Evolutionary conservation across 2,888 invertebrate species (phyloP), one percentile per base, ranked within the genome.

Genomic region (Drosophila affinis): DNA sequence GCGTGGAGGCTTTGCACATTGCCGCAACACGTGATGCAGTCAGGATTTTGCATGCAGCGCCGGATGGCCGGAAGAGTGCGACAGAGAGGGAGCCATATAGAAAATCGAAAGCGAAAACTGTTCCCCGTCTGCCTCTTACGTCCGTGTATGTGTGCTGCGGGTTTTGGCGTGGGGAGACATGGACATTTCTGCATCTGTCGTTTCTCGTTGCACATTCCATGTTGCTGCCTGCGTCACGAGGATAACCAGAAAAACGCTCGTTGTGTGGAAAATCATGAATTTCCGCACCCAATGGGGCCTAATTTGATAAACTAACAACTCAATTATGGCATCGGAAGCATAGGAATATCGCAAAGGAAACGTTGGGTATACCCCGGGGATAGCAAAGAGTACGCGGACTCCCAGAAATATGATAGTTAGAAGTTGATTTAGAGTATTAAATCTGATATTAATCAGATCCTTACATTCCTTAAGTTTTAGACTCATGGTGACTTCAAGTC

Each of bases 61-160:
- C 21, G 21, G 21, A 58, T 17, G 24, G 24, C 34, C 45, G 10
- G 18, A 9, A 34, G 6, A 9, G 10, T 7, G 59, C 39, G 39
- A 18, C 27, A 58, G 34, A 29, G 46, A 61, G 39, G 14, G 32
- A 44, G 34, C 56, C 67, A 75, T 54, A 87, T 64, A 74, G 76
- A 87, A 89, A 85, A 83, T 87, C 86, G 83, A 83, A 83, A 83
- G 83, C 89, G 89, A 89, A 89, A 89, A 32, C 65, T 73, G 71
- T 70, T 69, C 44, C 24, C 53, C 71, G 76, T 59, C 81, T 76
- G 67, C 24, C 53, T 18, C 21, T 18, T 6, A 10, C 18, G 29
- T 47, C 21, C 12, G 59, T 55, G 51, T 62, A 34, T 48, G 17
- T 27, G 29, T 18, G 2, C 1, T 54, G 46, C 18, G 49, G 47